These are phyloP conservation scores for Nowickia ferox DNA, from an alignment of 2,888 invertebrate genomes.

Conservation along the genomic window DNA sequence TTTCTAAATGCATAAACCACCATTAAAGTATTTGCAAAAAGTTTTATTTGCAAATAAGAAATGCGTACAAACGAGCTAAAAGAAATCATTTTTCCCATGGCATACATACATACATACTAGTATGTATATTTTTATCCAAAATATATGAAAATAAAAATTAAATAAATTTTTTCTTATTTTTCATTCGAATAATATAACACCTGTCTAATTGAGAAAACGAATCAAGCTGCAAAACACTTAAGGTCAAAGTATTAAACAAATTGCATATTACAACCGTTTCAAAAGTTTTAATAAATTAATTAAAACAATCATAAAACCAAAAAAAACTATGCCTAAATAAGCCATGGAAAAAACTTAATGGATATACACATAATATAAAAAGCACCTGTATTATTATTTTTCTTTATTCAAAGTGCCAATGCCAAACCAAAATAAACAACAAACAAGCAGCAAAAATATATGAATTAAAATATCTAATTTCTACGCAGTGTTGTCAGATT, in stretches of 20 bases:
- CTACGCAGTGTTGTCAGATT: no score
- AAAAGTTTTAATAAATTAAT: background rate
- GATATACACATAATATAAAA: slow-evolving; percentile 24
- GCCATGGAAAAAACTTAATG: background rate
- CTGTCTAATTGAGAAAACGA: background rate
- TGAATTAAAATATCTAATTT: slow-evolving; percentile 25
- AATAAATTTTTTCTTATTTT: no score
- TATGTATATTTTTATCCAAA: no score
- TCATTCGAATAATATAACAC: background rate
- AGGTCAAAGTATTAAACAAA: background rate
- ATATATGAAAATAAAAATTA: no score
- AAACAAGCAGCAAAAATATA: slow-evolving; percentile 17
- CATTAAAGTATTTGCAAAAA: no score
- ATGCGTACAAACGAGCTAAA: no score
- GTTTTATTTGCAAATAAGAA: no score
- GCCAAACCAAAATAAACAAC: slow-evolving; percentile 47
- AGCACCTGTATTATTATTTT: slow-evolving; percentile 61
- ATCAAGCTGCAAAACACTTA: background rate
- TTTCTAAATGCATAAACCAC: no score
- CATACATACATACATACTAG: no score
- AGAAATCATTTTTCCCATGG: no score
- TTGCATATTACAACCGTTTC: background rate
- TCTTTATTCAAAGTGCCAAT: slow-evolving; percentile 45
- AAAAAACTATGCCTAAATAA: background rate
- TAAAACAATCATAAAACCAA: background rate